Conservation (phyloP, 2,888 invertebrate species). For the Campoletis raptor region DNA sequence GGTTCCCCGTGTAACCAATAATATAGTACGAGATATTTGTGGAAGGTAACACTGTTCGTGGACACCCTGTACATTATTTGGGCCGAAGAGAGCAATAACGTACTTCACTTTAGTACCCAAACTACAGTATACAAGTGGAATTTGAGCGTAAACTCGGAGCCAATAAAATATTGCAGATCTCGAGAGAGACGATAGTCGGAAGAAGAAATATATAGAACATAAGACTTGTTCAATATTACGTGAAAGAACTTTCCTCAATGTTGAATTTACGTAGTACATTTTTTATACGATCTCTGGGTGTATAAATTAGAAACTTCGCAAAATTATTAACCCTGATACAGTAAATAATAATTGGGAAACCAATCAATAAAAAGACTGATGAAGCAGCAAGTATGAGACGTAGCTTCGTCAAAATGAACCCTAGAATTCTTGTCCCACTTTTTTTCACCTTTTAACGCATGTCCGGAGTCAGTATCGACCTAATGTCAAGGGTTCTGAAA, state of each 20-base stretch:
- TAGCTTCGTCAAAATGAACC: not conserved
- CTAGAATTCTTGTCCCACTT: no score
- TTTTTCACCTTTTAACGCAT: no score
- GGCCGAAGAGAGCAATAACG: not conserved
- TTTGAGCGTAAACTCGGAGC: slow-evolving; percentile 25
- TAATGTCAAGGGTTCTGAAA: not conserved
- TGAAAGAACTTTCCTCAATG: slow-evolving; percentile 4
- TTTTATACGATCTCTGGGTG: not conserved
- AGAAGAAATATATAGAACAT: not conserved
- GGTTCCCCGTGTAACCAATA: not conserved
- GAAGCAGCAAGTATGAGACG: not conserved
- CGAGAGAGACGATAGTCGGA: not conserved
- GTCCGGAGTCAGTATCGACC: no score
- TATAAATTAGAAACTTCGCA: not conserved
- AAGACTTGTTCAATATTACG: not conserved
- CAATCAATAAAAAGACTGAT: not conserved
- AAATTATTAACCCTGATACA: not conserved
- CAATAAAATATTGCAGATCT: not conserved
- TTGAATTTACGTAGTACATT: not conserved
- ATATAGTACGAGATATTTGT: not conserved
- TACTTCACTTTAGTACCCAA: not conserved
- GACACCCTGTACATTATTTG: not conserved
- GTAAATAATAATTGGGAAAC: not conserved
- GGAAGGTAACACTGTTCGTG: not conserved
- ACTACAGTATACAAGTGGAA: slow-evolving; percentile 23